These are phyloP conservation scores for silkworm (Bombyx mori) DNA, from an alignment of 1,140 invertebrate genomes.

Conservation along the genomic window ASM3026992v2 NC_085122.1:339001-339500, in stretches of 20 bases:
- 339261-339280: neutral
- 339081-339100: neutral
- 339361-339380: neutral
- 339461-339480: slow-evolving; percentile 37
- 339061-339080: neutral
- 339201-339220: no score
- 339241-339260: neutral
- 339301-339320: neutral
- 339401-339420: slow-evolving; percentile 48
- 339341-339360: no score
- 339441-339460: slow-evolving; percentile 46
- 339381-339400: slow-evolving; percentile 17
- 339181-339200: no score
- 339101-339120: neutral
- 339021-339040: no score
- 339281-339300: neutral
- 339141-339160: neutral
- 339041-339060: neutral
- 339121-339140: neutral
- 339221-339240: no score
- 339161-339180: no score
- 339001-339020: neutral
- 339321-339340: neutral
- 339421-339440: slow-evolving; percentile 41
- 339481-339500: slow-evolving; percentile 33